Evolutionary conservation across 2,797 vertebrate species (phyloP).

Genomic region (Lithobates sylvaticus): DNA sequence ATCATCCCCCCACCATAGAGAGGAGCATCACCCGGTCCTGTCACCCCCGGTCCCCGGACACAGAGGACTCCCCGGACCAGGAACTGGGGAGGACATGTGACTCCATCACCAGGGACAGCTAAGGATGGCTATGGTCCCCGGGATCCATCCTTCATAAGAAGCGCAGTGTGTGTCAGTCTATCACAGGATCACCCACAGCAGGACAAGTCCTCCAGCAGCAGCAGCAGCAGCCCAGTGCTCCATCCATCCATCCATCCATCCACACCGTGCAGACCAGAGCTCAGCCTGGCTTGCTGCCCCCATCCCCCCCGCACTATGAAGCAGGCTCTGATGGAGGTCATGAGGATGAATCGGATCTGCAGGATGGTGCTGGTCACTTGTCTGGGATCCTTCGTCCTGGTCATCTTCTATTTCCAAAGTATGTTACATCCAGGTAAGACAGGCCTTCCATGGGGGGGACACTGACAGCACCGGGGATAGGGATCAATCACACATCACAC

Average conservation of each 20-base stretch:
- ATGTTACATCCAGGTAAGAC: conserved; percentile 98
- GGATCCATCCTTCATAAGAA: background rate
- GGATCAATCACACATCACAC: too few relatives aligned
- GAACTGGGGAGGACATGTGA: background rate
- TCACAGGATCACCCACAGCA: background rate
- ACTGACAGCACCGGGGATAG: too few relatives aligned
- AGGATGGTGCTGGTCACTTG: conserved; percentile 96
- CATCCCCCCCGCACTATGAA: conserved; percentile 82
- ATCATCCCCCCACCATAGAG: background rate
- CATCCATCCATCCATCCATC: background rate
- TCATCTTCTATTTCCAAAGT: conserved; percentile 99
- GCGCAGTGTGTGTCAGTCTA: background rate
- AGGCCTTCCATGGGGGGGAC: conserved; percentile 40
- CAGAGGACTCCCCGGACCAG: too few relatives aligned
- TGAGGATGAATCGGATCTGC: conserved; percentile 97
- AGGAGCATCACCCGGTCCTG: background rate
- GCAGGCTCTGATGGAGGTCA: conserved; percentile 89
- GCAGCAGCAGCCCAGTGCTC: conserved; percentile 1
- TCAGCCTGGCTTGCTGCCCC: conserved; percentile 57
- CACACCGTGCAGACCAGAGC: conserved; percentile 31
- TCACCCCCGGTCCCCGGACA: background rate
- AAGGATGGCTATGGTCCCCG: background rate
- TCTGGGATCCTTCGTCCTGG: conserved; percentile 95
- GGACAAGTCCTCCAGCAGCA: background rate
- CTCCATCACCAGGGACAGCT: background rate